Base-by-base conservation (phyloP, 2,888 invertebrate species). In the Andricus curvator region DNA sequence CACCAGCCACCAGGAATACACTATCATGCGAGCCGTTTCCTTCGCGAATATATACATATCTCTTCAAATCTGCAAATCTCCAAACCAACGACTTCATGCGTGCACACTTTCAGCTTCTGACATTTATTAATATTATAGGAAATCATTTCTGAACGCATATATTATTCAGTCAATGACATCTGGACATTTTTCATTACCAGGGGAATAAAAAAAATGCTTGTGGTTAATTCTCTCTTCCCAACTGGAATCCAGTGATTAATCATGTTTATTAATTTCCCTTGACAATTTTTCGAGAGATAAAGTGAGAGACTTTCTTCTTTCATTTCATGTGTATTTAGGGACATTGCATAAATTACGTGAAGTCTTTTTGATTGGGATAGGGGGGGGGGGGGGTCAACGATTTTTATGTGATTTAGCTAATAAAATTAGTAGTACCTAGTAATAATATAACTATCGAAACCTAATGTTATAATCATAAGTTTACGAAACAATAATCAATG, bases 1-100 rank as follows among this genome's bases (percentile, higher is more conserved):
- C 22, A 17, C 77, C 64, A 22, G 51, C 51, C 41, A 68, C 41
- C 68, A n/a, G 44, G 68, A 68, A 68, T 37, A 66, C 41, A 8
- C 66, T n/a, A 70, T 70, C 62, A 62, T 25, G 62, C 25, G 15
- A 25, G 25, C 48, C 29, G 48, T 70, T 70, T 70, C 25, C 48
- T 70, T 70, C 29, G 22, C 44, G 29, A 70, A 70, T 48, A 29
- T 48, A 70, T 29, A 70, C 25, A 44, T 44, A 44, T 68, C 22
- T 44, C 13, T 25, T 15, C 15, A 25, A 44, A 44, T 68, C 44
- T 68, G 25, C 68, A 44, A 66, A 66, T 37, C 37, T 37, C 6
- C 33, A 33, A 33, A 33, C 8, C 33, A 6, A 8, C 33, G 66
- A 11, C 33, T 66, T 41, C 66, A n/a, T n/a, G n/a, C 6, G n/a